phyloP scores from a whole-genome alignment of 2,797 vertebrate species.

The Gymnoscopelus braueri region DNA sequence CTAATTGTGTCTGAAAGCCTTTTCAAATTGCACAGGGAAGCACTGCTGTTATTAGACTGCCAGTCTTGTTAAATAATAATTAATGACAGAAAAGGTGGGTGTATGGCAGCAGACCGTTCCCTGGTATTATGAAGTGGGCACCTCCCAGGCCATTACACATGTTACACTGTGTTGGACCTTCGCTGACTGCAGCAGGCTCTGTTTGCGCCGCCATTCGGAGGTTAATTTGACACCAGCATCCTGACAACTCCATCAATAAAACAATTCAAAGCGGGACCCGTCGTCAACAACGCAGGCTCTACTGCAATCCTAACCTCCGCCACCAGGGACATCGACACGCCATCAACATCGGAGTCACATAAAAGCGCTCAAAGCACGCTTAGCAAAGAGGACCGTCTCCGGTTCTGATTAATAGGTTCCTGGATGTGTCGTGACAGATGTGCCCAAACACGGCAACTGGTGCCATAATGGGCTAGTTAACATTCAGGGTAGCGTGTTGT shows the following conservation, averaged over 20 bases:
- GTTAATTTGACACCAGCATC: too few relatives aligned
- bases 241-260: too few relatives aligned
- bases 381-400: neutral
- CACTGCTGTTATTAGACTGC: neutral
- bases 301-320: neutral
- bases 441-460: slow-evolving; percentile 12
- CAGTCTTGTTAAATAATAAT: too few relatives aligned
- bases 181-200: too few relatives aligned
- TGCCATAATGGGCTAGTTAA: slow-evolving; percentile 1
- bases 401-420: slow-evolving; percentile 49
- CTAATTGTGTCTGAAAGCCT: neutral
- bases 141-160: too few relatives aligned
- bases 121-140: too few relatives aligned
- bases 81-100: too few relatives aligned
- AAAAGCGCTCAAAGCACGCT: slow-evolving; percentile 31
- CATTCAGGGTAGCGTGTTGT: slow-evolving; percentile 25
- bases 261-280: too few relatives aligned
- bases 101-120: too few relatives aligned
- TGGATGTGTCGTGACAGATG: slow-evolving; percentile 33
- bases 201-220: too few relatives aligned
- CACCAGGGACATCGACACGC: slow-evolving; percentile 5
- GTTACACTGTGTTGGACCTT: too few relatives aligned
- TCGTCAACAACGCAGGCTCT: too few relatives aligned
- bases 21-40: neutral
- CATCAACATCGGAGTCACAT: neutral